Evolutionary conservation across 1,140 invertebrate genomes (phyloP), one percentile per base, ranked within the genome.

Genomic region (Aphis craccivora): DNA sequence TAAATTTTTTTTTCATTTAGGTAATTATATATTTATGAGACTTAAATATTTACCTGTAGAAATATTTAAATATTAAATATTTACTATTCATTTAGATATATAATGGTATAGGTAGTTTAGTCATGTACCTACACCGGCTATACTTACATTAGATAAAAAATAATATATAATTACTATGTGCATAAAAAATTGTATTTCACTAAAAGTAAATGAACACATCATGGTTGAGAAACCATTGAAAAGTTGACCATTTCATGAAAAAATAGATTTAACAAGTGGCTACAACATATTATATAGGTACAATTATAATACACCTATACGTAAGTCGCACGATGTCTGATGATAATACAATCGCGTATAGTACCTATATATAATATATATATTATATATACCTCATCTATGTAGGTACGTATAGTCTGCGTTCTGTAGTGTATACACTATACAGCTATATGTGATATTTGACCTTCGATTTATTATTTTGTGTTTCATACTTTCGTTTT

Each of bases 391-490:
- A n/a, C n/a, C n/a, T 76, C 37, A 40, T 40, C 25, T n/a, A n/a
- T 76, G 2, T n/a, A 76, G 4, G 14, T 14, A n/a, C n/a, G n/a
- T n/a, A n/a, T n/a, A 76, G 60, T 76, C 5, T n/a, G 11, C 14
- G 14, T 76, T n/a, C 60, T 18, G 30, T 22, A 67, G 30, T n/a
- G 60, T n/a, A 30, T 45, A 45, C 37, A 40, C 37, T 40, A 30
- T 30, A 60, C 8, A 60, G 2, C 25, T 30, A 11, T 45, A 60
- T 67, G 30, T 4, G 60, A 76, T 76, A n/a, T 76, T 76, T 11
- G 60, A 76, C 60, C 60, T 76, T 76, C n/a, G 60, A 76, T n/a
- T 76, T 76, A 14, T 76, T 76, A n/a, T 76, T n/a, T n/a, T 76
- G 5, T 18, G 30, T 76, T 76, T 76, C 60, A n/a, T 76, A 76